Conservation (phyloP, 2,888 invertebrate genomes). For the Cataglyphis livida region DNA sequence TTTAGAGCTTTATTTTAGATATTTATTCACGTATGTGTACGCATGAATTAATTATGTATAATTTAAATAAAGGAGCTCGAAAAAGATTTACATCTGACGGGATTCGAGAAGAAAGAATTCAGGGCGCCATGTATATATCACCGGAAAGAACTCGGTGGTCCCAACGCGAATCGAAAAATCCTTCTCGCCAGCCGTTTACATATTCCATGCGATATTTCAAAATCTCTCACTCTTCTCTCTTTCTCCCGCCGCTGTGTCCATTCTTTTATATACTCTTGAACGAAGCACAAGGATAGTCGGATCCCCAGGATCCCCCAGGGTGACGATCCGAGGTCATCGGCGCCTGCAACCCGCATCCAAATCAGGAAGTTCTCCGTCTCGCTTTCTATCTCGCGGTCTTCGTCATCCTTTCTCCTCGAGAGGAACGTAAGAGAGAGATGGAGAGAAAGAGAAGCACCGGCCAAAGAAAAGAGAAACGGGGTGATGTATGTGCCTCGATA, state of each 20-base stretch:
- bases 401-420: constrained; percentile 21
- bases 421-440: constrained; percentile 19
- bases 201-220: constrained; percentile 64
- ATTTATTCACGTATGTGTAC: neutral
- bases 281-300: constrained; percentile 32
- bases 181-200: constrained; percentile 56
- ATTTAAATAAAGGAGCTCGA: constrained; percentile 42
- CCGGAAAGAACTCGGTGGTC: constrained; percentile 47
- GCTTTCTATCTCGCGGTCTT: neutral
- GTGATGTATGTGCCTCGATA: constrained; percentile 69
- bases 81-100: constrained; percentile 1
- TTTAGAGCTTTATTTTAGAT: neutral
- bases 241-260: constrained; percentile 20
- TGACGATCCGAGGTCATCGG: constrained; percentile 61
- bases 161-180: constrained; percentile 48
- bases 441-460: constrained; percentile 15
- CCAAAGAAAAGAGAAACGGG: constrained; percentile 45
- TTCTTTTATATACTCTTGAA: constrained; percentile 54
- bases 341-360: constrained; percentile 61
- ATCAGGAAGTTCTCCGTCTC: constrained; percentile 54
- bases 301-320: constrained; percentile 53
- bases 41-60: constrained; percentile 33
- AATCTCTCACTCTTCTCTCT: constrained; percentile 48
- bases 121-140: constrained; percentile 53
- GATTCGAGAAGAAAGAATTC: constrained; percentile 37